These are phyloP conservation scores for Gobiocypris rarus DNA, from an alignment of 2,113 vertebrate genomes.

Conservation along the genomic window DNA sequence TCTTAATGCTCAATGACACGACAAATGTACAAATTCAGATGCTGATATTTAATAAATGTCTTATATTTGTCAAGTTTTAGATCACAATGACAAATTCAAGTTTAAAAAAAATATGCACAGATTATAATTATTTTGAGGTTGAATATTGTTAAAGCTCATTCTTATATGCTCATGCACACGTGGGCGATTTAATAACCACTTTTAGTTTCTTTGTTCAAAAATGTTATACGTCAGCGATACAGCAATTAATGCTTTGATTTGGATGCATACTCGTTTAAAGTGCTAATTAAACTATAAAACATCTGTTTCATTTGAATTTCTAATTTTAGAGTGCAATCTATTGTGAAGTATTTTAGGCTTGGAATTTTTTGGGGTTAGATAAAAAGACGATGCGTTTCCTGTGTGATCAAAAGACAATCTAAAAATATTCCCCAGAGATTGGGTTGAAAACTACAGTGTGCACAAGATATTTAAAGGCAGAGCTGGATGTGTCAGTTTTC, in stretches of 20 bases:
- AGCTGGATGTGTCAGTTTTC: not conserved
- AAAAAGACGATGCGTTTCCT: not conserved
- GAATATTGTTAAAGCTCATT: not conserved
- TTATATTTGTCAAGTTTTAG: not conserved
- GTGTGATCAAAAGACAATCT: not conserved
- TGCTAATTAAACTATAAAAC: not conserved
- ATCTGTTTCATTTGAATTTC: not conserved
- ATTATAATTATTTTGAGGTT: too few species aligned
- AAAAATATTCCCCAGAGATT: not conserved
- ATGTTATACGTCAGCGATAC: not conserved
- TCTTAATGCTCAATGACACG: not conserved
- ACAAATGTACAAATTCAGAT: not conserved
- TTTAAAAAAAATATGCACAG: not conserved
- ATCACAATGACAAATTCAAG: not conserved
- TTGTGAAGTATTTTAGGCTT: not conserved
- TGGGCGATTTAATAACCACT: slow-evolving; percentile 8
- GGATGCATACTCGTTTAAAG: not conserved
- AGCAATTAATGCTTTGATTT: not conserved
- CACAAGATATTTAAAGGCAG: slow-evolving; percentile 18
- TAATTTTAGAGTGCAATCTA: not conserved
- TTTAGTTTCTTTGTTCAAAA: not conserved
- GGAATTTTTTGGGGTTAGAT: not conserved
- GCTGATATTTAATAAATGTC: not conserved
- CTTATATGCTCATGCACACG: not conserved
- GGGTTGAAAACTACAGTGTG: not conserved